A percentile compares a stretch with the other conserved stretches of the same genome.
Evolutionary conservation across 1,140 invertebrate genomes (phyloP).

Genomic region (Lepidurus packardi): DNA sequence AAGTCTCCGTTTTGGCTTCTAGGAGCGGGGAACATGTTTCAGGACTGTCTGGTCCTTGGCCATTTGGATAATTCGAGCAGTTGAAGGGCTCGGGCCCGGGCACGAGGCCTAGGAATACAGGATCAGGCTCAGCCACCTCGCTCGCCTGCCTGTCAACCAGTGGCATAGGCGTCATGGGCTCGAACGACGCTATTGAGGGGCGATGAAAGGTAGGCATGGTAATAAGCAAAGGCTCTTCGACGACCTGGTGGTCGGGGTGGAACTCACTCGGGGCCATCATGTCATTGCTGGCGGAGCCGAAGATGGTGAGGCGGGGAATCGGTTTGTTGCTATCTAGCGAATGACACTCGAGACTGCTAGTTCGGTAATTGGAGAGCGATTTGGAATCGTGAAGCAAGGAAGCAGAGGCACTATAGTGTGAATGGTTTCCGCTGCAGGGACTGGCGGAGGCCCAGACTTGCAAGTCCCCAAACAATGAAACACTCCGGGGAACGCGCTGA

Average conservation of each 20-base stretch:
- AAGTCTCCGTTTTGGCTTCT: background rate
- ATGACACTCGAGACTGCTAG: background rate
- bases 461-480: background rate
- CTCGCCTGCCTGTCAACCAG: background rate
- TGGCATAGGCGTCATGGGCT: background rate
- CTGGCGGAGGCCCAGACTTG: conserved; percentile 2
- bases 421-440: conserved; percentile 9
- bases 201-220: background rate
- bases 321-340: conserved; percentile 5
- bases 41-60: background rate
- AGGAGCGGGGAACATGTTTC: background rate
- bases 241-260: background rate
- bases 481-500: background rate
- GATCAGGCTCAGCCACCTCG: background rate
- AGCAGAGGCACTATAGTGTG: background rate
- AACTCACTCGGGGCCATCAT: conserved; percentile 12
- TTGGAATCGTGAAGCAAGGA: background rate
- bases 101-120: background rate
- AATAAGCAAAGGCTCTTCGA: background rate
- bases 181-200: conserved; percentile 14
- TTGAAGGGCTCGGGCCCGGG: background rate
- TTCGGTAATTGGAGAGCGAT: conserved; percentile 6
- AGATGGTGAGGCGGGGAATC: background rate
- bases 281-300: background rate
- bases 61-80: background rate